A percentile compares a stretch with the other conserved stretches of the same genome.
Evolutionary conservation across 2,888 invertebrate genomes (phyloP).

Genomic region (Latheticus oryzae): DNA sequence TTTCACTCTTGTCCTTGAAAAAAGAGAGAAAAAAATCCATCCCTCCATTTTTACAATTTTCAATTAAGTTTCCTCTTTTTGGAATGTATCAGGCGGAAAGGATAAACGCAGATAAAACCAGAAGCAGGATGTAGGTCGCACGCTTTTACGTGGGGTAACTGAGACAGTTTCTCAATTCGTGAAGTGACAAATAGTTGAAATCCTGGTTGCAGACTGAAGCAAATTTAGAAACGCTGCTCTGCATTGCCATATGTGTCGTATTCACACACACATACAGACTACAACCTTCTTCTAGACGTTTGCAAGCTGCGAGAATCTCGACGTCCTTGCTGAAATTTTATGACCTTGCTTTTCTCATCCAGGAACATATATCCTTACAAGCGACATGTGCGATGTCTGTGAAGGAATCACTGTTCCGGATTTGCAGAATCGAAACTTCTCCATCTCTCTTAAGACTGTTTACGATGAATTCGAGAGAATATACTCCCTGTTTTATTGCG

Average conservation of each 20-base stretch:
- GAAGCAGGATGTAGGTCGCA: slow-evolving; percentile 11
- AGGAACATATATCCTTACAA: slow-evolving; percentile 40
- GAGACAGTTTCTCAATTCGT: slow-evolving; percentile 38
- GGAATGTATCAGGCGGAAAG: slow-evolving; percentile 11
- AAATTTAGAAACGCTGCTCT: slow-evolving; percentile 47
- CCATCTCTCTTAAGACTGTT: slow-evolving; percentile 27
- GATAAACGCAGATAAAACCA: slow-evolving; percentile 24
- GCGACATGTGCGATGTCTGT: slow-evolving; percentile 41
- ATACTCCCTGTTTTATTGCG: slow-evolving; percentile 31
- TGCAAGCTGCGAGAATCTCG: slow-evolving; percentile 46
- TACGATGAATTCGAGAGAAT: slow-evolving; percentile 33
- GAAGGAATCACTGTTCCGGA: slow-evolving; percentile 40
- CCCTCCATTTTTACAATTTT: slow-evolving; percentile 27
- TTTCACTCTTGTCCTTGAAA: slow-evolving; percentile 20
- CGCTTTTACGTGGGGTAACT: slow-evolving; percentile 18
- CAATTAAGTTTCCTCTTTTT: slow-evolving; percentile 15
- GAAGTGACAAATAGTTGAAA: slow-evolving; percentile 50
- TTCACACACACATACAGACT: slow-evolving; percentile 50
- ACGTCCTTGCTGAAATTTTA: slow-evolving; percentile 46
- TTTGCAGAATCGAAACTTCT: slow-evolving; percentile 39
- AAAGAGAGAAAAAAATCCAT: slow-evolving; percentile 14
- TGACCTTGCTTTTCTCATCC: slow-evolving; percentile 42
- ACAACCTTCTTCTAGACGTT: slow-evolving; percentile 47
- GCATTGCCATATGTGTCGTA: slow-evolving; percentile 56
- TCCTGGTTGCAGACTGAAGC: slow-evolving; percentile 43